Evolutionary conservation across 2,797 vertebrate species (phyloP).

Genomic region (Hemibagrus guttatus): DNA sequence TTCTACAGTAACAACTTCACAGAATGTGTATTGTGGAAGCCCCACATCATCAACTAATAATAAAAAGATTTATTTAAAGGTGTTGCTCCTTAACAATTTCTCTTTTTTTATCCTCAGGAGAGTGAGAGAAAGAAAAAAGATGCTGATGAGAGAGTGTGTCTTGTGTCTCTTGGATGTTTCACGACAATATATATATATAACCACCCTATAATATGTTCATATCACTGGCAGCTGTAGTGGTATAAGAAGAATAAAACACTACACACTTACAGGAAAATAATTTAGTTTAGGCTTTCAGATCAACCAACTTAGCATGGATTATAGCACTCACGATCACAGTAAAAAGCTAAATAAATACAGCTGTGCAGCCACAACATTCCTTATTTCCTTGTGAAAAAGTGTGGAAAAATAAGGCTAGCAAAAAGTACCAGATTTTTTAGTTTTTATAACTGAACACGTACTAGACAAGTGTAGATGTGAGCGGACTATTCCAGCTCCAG

Average conservation of each 20-base stretch:
- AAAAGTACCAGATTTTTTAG: background rate
- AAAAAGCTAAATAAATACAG: background rate
- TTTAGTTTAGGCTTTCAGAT: background rate
- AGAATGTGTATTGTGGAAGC: background rate
- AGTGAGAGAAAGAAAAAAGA: background rate
- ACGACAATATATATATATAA: background rate
- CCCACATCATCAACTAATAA: background rate
- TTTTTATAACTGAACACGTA: background rate
- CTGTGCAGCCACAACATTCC: background rate
- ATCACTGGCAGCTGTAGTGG: background rate
- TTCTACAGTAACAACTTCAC: conserved; percentile 1
- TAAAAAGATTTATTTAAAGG: background rate
- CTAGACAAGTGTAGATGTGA: background rate
- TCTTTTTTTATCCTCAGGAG: background rate
- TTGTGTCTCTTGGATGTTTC: background rate
- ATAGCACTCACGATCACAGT: background rate
- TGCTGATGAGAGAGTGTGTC: background rate
- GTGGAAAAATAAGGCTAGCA: background rate
- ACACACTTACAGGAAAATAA: background rate
- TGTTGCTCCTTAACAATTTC: background rate
- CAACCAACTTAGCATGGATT: background rate
- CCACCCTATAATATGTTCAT: background rate
- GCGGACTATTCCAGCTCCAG: background rate
- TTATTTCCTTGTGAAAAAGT: background rate
- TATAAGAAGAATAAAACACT: background rate